Evolutionary conservation across 2,113 vertebrate genomes (phyloP), one percentile per base, ranked within the genome.

Genomic region (Cryptotis parvus): DNA sequence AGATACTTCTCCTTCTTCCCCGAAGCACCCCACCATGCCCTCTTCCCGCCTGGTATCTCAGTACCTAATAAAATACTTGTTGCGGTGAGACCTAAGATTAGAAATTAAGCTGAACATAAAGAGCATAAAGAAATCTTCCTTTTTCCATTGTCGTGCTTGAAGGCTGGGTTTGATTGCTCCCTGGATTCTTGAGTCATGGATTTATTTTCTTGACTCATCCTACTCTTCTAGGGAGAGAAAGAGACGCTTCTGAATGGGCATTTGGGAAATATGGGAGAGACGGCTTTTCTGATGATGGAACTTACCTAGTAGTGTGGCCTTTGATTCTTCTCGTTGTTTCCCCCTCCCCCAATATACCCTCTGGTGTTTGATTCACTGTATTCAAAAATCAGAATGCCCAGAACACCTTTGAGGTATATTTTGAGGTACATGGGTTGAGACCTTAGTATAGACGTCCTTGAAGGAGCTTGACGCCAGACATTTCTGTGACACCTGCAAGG

Each of bases 41-140:
- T 18, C 70, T 49, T 7, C 9, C 12, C 27, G 55, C 81, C 95
- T 94, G 65, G 76, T 80, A 92, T 89, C 8, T 81, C 49, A 66
- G 76, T 80, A 92, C 87, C 8, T 81, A 58, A 66, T 78, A 69
- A 87, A 43, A 70, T 75, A 78, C 77, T 87, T 94, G 70, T 15
- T 78, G 16, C 26, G 20, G 1, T 78, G 76, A 49, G 85, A 80
- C 66, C 35, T 20, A 85, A 58, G 72, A 29, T 79, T 61, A 43
- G 29, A 22, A 31, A 18, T 52, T 49, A 16, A 6, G 45, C 45
- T 49, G 45, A 49, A 49, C 45, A 49, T 49, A 45, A 45, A 27
- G 74, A 43, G 66, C 55, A 4, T 66, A 66, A 52, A 58, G 52
- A 8, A 33, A 6, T 14, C 24, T 29, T 15, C 1, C 55, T 1